Evolutionary conservation across 2,888 invertebrate species (phyloP).

Genomic region (Allygus modestus): DNA sequence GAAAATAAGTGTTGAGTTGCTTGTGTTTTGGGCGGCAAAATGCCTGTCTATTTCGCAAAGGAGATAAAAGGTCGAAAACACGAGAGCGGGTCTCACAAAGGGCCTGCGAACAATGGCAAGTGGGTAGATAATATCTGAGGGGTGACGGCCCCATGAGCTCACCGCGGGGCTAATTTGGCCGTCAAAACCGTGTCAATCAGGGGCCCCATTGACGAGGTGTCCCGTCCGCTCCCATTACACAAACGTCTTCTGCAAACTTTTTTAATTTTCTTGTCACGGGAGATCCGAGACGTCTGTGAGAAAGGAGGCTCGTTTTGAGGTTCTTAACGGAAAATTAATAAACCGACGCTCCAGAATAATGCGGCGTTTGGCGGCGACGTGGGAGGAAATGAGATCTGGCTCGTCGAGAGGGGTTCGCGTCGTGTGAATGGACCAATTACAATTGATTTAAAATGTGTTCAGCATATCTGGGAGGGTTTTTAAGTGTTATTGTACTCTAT

Average conservation of each 20-base stretch:
- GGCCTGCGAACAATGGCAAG: conserved; percentile 59
- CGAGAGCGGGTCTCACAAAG: conserved; percentile 50
- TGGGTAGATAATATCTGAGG: conserved; percentile 60
- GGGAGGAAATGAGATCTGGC: conserved; percentile 21
- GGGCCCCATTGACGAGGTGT: conserved; percentile 23
- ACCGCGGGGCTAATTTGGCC: conserved; percentile 59
- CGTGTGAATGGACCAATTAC: background rate
- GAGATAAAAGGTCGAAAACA: conserved; percentile 58
- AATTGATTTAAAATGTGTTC: too few relatives aligned
- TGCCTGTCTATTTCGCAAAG: conserved; percentile 60
- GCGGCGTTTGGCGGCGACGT: conserved; percentile 13
- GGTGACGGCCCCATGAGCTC: conserved; percentile 15
- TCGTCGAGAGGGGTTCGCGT: background rate
- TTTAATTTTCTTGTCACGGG: conserved; percentile 52
- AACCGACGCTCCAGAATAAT: conserved; percentile 22
- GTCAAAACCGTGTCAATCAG: conserved; percentile 61
- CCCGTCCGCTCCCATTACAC: conserved; percentile 53
- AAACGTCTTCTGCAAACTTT: conserved; percentile 49
- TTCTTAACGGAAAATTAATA: conserved; percentile 32
- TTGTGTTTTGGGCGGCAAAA: conserved; percentile 59
- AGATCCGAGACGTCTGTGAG: conserved; percentile 26
- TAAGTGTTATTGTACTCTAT: too few relatives aligned
- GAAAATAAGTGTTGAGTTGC: conserved; percentile 59
- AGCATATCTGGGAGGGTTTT: too few relatives aligned
- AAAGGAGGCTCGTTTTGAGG: conserved; percentile 13